Percentiles rank a stretch among this genome's conserved stretches.
Conservation (phyloP, 2,797 vertebrate genomes). For the Tangara arthus region DNA sequence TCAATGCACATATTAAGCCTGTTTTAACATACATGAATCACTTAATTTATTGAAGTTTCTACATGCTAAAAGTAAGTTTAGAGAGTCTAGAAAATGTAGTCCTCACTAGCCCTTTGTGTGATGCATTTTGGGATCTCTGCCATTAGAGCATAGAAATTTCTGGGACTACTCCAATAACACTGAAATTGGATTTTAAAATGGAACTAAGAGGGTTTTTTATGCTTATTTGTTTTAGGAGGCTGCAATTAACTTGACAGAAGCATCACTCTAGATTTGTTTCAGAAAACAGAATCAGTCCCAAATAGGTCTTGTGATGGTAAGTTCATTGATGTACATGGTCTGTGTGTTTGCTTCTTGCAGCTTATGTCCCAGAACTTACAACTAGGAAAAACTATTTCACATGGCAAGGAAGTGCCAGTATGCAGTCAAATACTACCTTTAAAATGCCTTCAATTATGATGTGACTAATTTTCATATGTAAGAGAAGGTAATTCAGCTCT, state of each 20-base stretch:
- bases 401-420: background rate
- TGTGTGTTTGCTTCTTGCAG: background rate
- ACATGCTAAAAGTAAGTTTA: background rate
- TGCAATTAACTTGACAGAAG: background rate
- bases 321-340: background rate
- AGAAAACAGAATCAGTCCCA: background rate
- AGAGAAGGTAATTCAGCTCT: background rate
- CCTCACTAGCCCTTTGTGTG: background rate
- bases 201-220: background rate
- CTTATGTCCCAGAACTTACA: background rate
- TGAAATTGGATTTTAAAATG: background rate
- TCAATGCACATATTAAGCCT: rapidly evolving
- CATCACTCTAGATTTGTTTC: background rate
- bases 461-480: background rate
- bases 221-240: background rate
- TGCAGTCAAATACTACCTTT: background rate
- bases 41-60: background rate
- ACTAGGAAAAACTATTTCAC: background rate
- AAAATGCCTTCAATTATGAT: background rate
- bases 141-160: background rate
- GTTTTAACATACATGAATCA: background rate
- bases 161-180: background rate
- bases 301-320: background rate
- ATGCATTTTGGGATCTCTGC: background rate
- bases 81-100: background rate